Base-by-base conservation (phyloP, 2,797 vertebrate genomes). In the Aulostomus chinensis region DNA sequence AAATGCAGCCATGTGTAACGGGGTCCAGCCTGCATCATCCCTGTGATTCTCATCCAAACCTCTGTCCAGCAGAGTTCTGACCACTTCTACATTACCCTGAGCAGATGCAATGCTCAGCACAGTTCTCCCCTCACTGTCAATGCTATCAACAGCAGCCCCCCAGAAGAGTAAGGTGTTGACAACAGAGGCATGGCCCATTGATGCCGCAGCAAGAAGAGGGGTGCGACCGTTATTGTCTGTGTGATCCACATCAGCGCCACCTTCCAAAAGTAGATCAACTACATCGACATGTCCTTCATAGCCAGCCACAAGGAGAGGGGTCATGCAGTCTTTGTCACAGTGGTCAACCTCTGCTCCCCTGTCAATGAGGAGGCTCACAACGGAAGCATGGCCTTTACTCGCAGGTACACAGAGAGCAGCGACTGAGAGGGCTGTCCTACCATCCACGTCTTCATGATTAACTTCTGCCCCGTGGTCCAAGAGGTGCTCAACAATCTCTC, bases 281-380 rank as follows among this genome's bases (percentile, higher is more conserved):
- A 99, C 96, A 13, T 99, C 96, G 0, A 98, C 96, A 0, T 99
- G 97, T 63, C 97, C 97, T 89, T 99, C 97, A 1, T 98, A 99
- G 62, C 96, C 97, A 10, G 97, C 97, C 10, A 98, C 97, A 24
- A 99, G 92, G 63, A 99, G 90, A 0, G 97, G 97, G 0, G 97
- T 99, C 96, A 98, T 98, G 78, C 94, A 95, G 2, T 99, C 97
- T 77, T 98, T 98, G 75, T 99, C 97, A 5, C 96, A 97, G 61
- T 98, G 97, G 83, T 99, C 96, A 0, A 99, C 96, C 53, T 97
- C 95, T 3, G 97, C 96, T 0, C 96, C 94, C 0, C 96, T 90
- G 36, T 99, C 97, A 1, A 99, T 95, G 5, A 99, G 77, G 6
- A 99, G 94, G 73, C 96, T 98, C 11, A 98, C 96, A 0, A 98